phyloP scores from a whole-genome alignment of 2,113 vertebrate genomes.

The Takifugu flavidus region DNA sequence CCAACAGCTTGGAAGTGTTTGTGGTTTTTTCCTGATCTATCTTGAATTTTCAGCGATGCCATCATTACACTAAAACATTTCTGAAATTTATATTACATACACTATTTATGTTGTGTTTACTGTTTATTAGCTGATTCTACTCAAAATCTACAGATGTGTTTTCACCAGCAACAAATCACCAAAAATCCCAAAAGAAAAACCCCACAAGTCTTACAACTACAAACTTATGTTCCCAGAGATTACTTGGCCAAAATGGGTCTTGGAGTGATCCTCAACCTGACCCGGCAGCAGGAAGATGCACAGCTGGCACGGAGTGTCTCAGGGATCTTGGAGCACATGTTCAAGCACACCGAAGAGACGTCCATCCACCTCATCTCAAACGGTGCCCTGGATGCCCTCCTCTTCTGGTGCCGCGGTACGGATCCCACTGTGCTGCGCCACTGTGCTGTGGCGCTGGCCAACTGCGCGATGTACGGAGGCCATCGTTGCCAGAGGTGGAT shows the following conservation, averaged over 20 bases:
- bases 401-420: conserved; percentile 93
- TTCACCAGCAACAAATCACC: too few relatives aligned
- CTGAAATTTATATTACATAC: too few relatives aligned
- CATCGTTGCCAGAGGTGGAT: conserved; percentile 89
- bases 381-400: conserved; percentile 87
- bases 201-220: too few relatives aligned
- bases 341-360: conserved; percentile 97
- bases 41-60: too few relatives aligned
- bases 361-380: conserved; percentile 85
- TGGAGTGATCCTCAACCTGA: conserved; percentile 89
- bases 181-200: too few relatives aligned
- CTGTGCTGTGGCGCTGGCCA: conserved; percentile 90
- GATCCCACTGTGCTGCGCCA: conserved; percentile 87
- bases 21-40: too few relatives aligned
- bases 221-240: conserved; percentile 73
- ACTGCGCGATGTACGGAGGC: conserved; percentile 95
- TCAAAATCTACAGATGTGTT: too few relatives aligned
- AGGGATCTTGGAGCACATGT: conserved; percentile 98
- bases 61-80: too few relatives aligned
- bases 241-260: conserved; percentile 89
- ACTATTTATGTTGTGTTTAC: too few relatives aligned
- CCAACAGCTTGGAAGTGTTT: too few relatives aligned
- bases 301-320: conserved; percentile 85
- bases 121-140: too few relatives aligned
- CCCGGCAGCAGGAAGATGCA: conserved; percentile 83